phyloP scores from a whole-genome alignment of 2,888 invertebrate species.

The Diploptera punctata region DNA sequence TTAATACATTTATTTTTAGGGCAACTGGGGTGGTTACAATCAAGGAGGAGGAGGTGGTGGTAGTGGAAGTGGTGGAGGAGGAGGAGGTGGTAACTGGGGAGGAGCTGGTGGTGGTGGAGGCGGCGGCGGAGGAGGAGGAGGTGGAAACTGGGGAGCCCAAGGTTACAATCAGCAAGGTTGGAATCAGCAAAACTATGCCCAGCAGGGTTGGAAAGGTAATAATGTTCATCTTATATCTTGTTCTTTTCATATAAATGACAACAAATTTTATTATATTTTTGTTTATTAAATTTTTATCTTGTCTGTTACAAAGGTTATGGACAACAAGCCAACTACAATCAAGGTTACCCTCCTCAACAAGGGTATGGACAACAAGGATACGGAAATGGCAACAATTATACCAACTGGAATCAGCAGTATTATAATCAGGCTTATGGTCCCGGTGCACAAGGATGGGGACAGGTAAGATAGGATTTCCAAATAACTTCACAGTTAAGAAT shows the following conservation, averaged over 20 bases:
- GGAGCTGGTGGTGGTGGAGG: slow-evolving; percentile 33
- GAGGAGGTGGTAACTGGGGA: slow-evolving; percentile 27
- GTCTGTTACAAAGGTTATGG: slow-evolving; percentile 38
- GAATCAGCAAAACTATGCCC: slow-evolving; percentile 37
- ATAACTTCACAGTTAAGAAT: not conserved
- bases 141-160: slow-evolving; percentile 35
- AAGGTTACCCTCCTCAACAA: slow-evolving; percentile 30
- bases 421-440: slow-evolving; percentile 33
- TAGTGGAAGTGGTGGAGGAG: slow-evolving; percentile 25
- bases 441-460: slow-evolving; percentile 40
- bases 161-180: slow-evolving; percentile 38
- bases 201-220: slow-evolving; percentile 39
- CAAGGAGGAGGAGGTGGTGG: slow-evolving; percentile 37
- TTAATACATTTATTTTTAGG: slow-evolving; percentile 10
- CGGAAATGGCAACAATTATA: slow-evolving; percentile 33
- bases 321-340: slow-evolving; percentile 36
- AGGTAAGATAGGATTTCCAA: slow-evolving; percentile 37
- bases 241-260: no score
- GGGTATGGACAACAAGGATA: slow-evolving; percentile 35
- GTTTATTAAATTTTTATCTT: not conserved
- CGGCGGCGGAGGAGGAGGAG: slow-evolving; percentile 31
- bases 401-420: slow-evolving; percentile 42
- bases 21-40: slow-evolving; percentile 39
- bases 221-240: no score
- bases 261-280: not conserved